Percentiles rank a stretch among this genome's conserved stretches.
Conservation (phyloP, 2,888 invertebrate species). For the Ornithoptera priamus region DNA sequence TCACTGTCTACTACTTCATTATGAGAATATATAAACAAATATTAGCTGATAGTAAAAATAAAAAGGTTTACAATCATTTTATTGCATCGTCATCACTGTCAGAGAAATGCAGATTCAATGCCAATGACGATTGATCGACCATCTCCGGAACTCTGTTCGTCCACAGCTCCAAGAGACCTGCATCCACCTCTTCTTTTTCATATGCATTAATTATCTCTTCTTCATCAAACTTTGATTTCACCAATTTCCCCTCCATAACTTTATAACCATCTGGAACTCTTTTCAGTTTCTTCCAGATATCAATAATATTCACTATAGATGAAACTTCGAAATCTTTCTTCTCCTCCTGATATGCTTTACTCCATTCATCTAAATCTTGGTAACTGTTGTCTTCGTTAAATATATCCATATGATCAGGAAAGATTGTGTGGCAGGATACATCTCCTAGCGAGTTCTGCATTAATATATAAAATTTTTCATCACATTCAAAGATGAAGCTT, state of each 20-base stretch:
- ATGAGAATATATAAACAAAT: too few relatives aligned
- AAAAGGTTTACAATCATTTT: conserved; percentile 19
- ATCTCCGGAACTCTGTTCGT: conserved; percentile 35
- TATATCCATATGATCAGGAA: conserved; percentile 53
- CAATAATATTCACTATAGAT: conserved; percentile 48
- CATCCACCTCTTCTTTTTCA: conserved; percentile 57
- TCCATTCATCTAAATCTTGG: conserved; percentile 58
- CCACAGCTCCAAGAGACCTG: conserved; percentile 63
- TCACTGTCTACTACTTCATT: too few relatives aligned
- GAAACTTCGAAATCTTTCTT: conserved; percentile 52
- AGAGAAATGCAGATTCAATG: conserved; percentile 36
- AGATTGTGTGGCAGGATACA: conserved; percentile 57
- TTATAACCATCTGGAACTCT: conserved; percentile 50
- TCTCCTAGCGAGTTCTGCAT: conserved; percentile 71
- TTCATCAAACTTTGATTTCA: conserved; percentile 46
- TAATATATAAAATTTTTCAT: conserved; percentile 54
- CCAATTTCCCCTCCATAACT: conserved; percentile 41
- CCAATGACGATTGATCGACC: conserved; percentile 32
- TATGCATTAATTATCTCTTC: conserved; percentile 56
- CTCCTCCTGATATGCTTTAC: conserved; percentile 45
- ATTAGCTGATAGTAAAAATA: neutral
- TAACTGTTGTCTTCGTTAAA: conserved; percentile 57
- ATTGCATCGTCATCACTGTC: conserved; percentile 38
- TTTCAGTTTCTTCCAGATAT: conserved; percentile 54
- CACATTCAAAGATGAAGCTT: conserved; percentile 46